Evolutionary conservation across 2,797 vertebrate genomes (phyloP), one percentile per base, ranked within the genome.

Genomic region (Phalloptychus januarius): DNA sequence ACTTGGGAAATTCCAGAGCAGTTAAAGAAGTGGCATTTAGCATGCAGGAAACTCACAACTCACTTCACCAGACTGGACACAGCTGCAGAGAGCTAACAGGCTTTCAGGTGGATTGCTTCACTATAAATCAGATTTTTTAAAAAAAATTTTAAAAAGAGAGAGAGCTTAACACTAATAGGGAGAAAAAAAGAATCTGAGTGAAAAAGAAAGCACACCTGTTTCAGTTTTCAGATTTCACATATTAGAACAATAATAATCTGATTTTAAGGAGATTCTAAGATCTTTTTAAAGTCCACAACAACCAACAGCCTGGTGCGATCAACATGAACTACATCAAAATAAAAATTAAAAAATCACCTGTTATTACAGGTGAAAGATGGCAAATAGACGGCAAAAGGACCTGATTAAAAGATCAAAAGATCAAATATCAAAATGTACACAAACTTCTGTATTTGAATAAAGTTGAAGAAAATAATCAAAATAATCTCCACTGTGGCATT

Each of bases 1-100:
- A 65, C 63, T 65, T 23, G 63, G 36, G 36, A 65, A 65, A 65
- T 65, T 65, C 63, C 63, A 65, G 63, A 50, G 48, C 48, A 50
- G 48, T 50, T 50, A 50, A 65, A 65, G 61, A 38, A 65, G 61
- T 20, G 56, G 13, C 56, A 61, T 33, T 61, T 61, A 33, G 56
- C 13, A 33, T 5, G 13, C 56, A 61, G 28, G 31, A 61, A 61
- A 65, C 36, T 36, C 36, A 65, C 63, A 65, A 38, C 63, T 38
- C 36, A 36, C 36, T 65, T 7, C 58, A 33, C 15, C 3, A 63
- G 58, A 63, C 33, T 12, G n/a, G n/a, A 15, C 54, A 58, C n/a
- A 58, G 11, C 28, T 56, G 25, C 5, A 28, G 54, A 11, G 10
- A 58, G n/a, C 54, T 12, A 58, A 58, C 3, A 25, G n/a, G 50